Conservation (phyloP, 1,140 invertebrate species). For the Neoseiulus cucumeris region DNA sequence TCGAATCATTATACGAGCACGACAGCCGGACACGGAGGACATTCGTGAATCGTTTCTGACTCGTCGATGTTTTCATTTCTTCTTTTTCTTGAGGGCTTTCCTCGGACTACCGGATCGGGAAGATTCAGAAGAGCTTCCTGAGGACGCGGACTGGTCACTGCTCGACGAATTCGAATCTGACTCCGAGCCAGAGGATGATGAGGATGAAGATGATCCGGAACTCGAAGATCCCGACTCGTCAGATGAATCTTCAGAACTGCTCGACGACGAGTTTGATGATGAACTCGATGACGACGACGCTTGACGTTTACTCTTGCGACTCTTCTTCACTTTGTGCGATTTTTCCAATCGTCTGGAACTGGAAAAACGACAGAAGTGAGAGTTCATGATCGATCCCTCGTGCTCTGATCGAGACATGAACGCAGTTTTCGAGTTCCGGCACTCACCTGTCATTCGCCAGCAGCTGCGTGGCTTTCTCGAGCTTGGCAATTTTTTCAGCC, state of each 20-base stretch:
- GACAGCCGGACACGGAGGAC: too few relatives aligned
- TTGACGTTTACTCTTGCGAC: not conserved
- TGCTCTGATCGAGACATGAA: not conserved
- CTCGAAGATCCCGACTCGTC: not conserved
- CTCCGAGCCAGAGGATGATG: not conserved
- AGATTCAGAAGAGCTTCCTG: too few relatives aligned
- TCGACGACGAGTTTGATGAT: not conserved
- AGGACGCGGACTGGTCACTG: too few relatives aligned
- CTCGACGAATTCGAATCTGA: not conserved
- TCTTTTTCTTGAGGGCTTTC: too few relatives aligned
- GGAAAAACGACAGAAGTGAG: not conserved
- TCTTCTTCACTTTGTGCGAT: not conserved
- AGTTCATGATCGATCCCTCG: not conserved
- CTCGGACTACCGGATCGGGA: too few relatives aligned
- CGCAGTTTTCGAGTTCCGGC: not conserved
- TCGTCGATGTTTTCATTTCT: too few relatives aligned
- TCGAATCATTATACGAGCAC: too few relatives aligned
- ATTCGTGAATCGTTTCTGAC: too few relatives aligned
- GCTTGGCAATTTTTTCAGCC: conserved; percentile 28
- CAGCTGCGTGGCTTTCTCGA: not conserved
- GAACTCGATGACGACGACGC: not conserved
- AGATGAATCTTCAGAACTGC: too few relatives aligned
- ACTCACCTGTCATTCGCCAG: not conserved
- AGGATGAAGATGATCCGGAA: not conserved
- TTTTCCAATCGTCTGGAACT: not conserved